Percentiles rank a stretch among this genome's conserved stretches.
Conservation (phyloP, 2,888 invertebrate genomes). For the Drosophila quinaria region DNA sequence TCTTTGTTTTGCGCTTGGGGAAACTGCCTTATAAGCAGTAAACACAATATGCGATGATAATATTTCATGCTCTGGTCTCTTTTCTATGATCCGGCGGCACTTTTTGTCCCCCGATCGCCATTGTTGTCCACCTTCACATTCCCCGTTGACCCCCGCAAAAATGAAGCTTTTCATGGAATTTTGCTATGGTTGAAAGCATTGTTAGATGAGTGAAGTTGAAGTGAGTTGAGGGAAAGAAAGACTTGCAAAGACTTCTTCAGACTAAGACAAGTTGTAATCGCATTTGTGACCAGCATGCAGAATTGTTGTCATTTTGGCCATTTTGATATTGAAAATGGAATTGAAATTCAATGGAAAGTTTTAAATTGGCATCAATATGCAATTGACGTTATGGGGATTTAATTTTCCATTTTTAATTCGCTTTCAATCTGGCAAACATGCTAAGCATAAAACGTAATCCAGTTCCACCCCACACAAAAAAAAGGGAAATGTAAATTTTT, state of each 20-base stretch:
- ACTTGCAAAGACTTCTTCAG: conserved; percentile 28
- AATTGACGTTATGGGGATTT: conserved; percentile 60
- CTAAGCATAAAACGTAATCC: conserved; percentile 63
- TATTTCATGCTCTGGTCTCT: conserved; percentile 49
- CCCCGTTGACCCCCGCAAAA: conserved; percentile 23
- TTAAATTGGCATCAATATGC: conserved; percentile 19
- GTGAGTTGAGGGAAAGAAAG: background rate
- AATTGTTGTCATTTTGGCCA: conserved; percentile 54
- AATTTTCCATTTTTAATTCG: conserved; percentile 77
- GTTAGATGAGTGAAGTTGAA: background rate
- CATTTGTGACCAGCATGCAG: conserved; percentile 50
- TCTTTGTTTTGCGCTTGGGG: conserved; percentile 38
- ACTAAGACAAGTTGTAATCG: conserved; percentile 50
- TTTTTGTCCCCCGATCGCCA: conserved; percentile 46
- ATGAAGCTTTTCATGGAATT: conserved; percentile 37
- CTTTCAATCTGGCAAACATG: conserved; percentile 75
- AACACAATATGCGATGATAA: conserved; percentile 43
- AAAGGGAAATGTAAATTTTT: conserved; percentile 74
- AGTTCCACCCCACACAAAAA: conserved; percentile 38
- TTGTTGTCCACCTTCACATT: conserved; percentile 26
- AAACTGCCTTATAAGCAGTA: conserved; percentile 9
- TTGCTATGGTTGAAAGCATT: conserved; percentile 34
- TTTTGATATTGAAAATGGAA: conserved; percentile 40
- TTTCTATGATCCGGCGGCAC: conserved; percentile 47
- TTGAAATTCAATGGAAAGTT: conserved; percentile 39